Evolutionary conservation across 2,888 invertebrate species (phyloP), one percentile per base, ranked within the genome.

Genomic region (Rhodophaea formosa): DNA sequence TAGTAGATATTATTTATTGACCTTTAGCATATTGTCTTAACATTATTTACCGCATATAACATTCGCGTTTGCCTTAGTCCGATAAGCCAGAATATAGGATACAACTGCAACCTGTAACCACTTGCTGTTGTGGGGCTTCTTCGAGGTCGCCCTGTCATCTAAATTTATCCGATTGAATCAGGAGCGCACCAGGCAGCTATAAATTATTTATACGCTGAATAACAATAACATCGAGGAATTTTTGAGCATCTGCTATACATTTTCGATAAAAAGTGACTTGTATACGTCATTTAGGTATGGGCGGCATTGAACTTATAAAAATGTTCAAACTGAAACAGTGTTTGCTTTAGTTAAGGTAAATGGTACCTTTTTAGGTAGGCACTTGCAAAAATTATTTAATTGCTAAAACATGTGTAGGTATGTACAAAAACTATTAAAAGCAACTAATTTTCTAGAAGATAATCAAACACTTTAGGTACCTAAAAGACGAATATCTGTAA

Each of bases 41-140:
- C 12, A 44, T n/a, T 45, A 44, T 44, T 30, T 44, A 14, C 10
- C 14, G 8, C 15, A 54, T 45, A 29, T 23, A 6, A 49, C 14
- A 8, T 45, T 8, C 32, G 42, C 17, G 2, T 32, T 30, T 32
- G 8, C 30, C 17, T 42, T 23, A 30, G 57, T 35, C 46, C 53
- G 47, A 59, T 59, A 58, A 62, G 64, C 62, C 62, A 65, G 65
- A 65, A 66, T 71, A 69, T 69, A 68, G 74, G 69, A 74, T 74
- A 71, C 64, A 69, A 70, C 60, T 72, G 72, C 74, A 72, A 69
- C 69, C 66, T 67, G 66, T 74, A 71, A 74, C 75, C 74, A 72
- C 73, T 71, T 64, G 63, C 64, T 63, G 63, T 74, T 75, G 69
- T 76, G 65, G 65, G 86, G 86, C 83, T 86, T 86, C 85, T 23